These are phyloP conservation scores for Erinaceus europaeus DNA, from an alignment of 2,113 vertebrate genomes.

Conservation along the genomic window DNA sequence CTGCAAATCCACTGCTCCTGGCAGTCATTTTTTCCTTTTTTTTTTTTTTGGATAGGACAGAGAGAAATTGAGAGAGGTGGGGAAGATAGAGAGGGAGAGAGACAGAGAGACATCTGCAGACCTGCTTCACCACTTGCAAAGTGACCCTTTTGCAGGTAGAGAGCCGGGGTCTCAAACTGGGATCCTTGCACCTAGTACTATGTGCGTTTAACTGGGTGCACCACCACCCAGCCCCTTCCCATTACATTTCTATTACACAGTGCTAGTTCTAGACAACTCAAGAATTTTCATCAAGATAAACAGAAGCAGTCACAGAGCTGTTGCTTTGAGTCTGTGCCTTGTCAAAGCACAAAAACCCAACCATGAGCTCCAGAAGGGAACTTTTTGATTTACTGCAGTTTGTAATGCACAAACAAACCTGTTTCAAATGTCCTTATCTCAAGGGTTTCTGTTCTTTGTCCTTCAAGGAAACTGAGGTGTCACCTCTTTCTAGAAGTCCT, in stretches of 20 bases:
- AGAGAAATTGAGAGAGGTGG: too few species aligned
- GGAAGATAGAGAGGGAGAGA: too few species aligned
- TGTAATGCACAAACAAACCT: background rate
- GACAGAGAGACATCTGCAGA: too few species aligned
- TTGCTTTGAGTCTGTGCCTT: background rate
- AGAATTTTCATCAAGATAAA: background rate
- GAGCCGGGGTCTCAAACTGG: too few species aligned
- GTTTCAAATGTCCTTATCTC: background rate
- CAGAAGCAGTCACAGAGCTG: background rate
- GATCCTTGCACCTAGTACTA: too few species aligned
- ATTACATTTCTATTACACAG: background rate
- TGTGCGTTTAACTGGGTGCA: too few species aligned
- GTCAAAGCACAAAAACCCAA: background rate
- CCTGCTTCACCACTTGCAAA: too few species aligned
- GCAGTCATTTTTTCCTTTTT: too few species aligned
- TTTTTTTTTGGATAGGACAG: too few species aligned
- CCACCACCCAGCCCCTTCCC: too few species aligned
- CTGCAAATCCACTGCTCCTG: too few species aligned
- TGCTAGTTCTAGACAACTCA: background rate
- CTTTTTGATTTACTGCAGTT: background rate
- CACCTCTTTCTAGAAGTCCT: slow-evolving; percentile 14
- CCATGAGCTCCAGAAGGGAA: background rate
- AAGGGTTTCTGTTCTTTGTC: background rate
- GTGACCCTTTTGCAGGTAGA: too few species aligned
- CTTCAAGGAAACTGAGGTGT: background rate